Base-by-base conservation (phyloP, 1,140 invertebrate genomes). In the Tetramorium parvispinum region DNA sequence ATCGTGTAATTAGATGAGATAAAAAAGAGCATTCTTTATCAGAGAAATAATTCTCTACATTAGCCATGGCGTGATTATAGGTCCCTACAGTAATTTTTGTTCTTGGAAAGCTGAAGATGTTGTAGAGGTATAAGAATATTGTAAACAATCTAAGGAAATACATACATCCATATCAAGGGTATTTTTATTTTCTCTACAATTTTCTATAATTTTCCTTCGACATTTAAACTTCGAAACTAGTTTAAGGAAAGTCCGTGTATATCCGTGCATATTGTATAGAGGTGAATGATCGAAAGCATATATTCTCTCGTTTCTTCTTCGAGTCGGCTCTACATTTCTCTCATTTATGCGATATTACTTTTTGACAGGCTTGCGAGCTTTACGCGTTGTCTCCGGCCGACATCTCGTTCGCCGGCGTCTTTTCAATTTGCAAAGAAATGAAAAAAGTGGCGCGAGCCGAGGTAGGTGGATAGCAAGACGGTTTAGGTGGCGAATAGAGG, bases 391-490 rank as follows among this genome's bases (percentile, higher is more conserved):
- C 63, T 82, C 78, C 81, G 70, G 53, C 85, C 73, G 83, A 88
- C 87, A 87, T 88, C 27, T 51, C 87, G 85, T 57, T 85, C 46
- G 37, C 21, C 83, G 85, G 63, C 86, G 86, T 89, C 87, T 93
- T 93, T 94, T 94, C 92, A 94, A 94, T 94, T 93, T 92, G 86
- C 78, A 85, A 85, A 88, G 89, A 87, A 83, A 90, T 88, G 85
- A 70, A 71, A 59, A 78, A 66, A 68, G 81, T 51, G 76, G 85
- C 46, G 85, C 76, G 78, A 66, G 66, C 55, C 49, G 68, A 61
- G 87, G 37, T 73, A 75, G 61, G 21, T 61, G 68, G 53, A 77
- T 81, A 59, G 59, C 63, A 82, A 91, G 87, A 86, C 88, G 87
- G 88, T 86, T 86, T 66, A 88, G 85, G 82, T 85, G 87, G 66